Conservation (phyloP, 2,888 invertebrate species). For the Coecobrya sp. region DNA sequence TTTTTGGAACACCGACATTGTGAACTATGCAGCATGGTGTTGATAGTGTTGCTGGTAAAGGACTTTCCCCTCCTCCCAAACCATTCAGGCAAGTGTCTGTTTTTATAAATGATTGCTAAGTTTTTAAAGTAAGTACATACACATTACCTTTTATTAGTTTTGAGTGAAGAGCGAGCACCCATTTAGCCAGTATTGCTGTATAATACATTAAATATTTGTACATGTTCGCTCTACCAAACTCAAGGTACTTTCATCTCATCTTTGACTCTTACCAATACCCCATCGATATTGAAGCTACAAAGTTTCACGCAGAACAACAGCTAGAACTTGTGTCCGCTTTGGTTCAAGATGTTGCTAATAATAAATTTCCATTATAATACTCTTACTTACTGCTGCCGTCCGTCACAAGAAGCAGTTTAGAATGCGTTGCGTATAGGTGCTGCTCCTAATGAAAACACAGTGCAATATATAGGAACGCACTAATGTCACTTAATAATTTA, state of each 20-base stretch:
- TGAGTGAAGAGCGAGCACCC: conserved; percentile 47
- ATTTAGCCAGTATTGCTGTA: conserved; percentile 13
- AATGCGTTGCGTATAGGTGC: not conserved
- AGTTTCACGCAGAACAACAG: not conserved
- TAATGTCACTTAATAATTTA: conserved; percentile 57
- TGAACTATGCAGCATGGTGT: not conserved
- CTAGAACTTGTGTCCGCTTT: not conserved
- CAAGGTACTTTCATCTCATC: not conserved
- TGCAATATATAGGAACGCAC: conserved; percentile 2
- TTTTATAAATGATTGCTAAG: conserved; percentile 56
- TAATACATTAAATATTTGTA: conserved; percentile 53
- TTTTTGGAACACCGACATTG: not conserved
- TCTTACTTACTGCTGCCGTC: conserved; percentile 1
- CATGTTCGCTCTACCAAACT: not conserved
- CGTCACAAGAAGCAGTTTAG: not conserved
- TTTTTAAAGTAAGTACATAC: conserved; percentile 33
- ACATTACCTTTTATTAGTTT: conserved; percentile 58
- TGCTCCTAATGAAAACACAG: not conserved
- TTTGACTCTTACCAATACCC: conserved; percentile 2
- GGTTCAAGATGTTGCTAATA: conserved; percentile 20
- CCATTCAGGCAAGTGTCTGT: conserved; percentile 15
- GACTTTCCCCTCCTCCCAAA: not conserved
- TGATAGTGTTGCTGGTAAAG: not conserved
- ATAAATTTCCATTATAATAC: conserved; percentile 13
- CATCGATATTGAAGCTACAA: not conserved